Conservation (phyloP, 2,797 vertebrate genomes). For the Paedocypris micromegethes region DNA sequence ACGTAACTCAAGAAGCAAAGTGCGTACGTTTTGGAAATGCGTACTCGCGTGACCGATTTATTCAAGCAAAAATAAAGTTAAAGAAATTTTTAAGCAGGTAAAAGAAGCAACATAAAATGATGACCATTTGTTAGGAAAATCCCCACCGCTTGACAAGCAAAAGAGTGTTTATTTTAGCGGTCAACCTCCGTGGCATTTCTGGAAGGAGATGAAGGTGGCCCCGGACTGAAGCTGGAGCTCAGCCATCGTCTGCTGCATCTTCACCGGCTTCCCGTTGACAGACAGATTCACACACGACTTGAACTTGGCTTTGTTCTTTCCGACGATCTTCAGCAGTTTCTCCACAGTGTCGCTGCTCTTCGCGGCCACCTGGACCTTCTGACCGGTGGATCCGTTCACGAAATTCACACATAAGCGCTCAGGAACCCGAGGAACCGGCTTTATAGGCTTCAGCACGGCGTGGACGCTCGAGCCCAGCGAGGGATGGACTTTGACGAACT, state of each 20-base stretch:
- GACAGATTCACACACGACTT: slow-evolving; percentile 12
- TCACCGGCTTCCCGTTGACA: slow-evolving; percentile 41
- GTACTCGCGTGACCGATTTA: too few species aligned
- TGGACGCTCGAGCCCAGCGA: slow-evolving; percentile 13
- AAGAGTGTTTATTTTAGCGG: too few species aligned
- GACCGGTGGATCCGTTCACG: not conserved
- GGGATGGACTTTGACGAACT: not conserved
- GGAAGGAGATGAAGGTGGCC: slow-evolving; percentile 41
- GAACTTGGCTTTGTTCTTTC: slow-evolving; percentile 10
- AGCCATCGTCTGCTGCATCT: not conserved
- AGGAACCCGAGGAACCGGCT: not conserved
- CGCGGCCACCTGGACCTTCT: not conserved
- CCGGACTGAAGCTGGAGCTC: slow-evolving; percentile 36
- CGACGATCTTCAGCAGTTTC: slow-evolving; percentile 26
- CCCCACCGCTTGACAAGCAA: too few species aligned
- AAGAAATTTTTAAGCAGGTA: too few species aligned
- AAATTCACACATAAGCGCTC: slow-evolving; percentile 7
- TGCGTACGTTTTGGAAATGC: too few species aligned
- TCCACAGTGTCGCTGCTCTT: slow-evolving; percentile 34
- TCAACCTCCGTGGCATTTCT: slow-evolving; percentile 42
- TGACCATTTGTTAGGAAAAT: too few species aligned
- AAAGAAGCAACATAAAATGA: too few species aligned
- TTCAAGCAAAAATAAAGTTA: too few species aligned
- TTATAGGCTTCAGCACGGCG: not conserved
- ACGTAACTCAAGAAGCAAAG: too few species aligned